phyloP scores from a whole-genome alignment of 1,140 invertebrate genomes.

The Probaryconus sp. region DNA sequence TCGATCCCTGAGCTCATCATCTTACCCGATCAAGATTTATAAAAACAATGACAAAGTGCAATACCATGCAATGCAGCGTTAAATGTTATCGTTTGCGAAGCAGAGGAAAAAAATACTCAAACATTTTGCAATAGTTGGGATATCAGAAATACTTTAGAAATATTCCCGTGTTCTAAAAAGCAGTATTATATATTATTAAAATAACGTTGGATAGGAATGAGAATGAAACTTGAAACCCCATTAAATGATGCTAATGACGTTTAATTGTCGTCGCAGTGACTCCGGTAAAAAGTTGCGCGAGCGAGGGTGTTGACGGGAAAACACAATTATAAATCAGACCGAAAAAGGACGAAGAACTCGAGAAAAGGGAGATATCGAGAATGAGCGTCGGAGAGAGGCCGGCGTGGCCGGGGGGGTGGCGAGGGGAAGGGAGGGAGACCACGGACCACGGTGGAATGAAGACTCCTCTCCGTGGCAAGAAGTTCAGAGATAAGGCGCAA shows the following conservation, averaged over 20 bases:
- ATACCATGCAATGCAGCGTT: too few species aligned
- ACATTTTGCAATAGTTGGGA: too few species aligned
- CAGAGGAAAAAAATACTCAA: too few species aligned
- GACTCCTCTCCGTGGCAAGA: conserved; percentile 56
- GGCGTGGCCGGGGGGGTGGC: conserved; percentile 2
- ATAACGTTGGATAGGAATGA: too few species aligned
- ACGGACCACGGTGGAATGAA: conserved; percentile 42
- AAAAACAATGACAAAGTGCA: too few species aligned
- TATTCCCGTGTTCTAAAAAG: too few species aligned
- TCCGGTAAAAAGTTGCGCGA: conserved; percentile 15
- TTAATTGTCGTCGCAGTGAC: conserved; percentile 30
- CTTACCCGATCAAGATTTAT: too few species aligned
- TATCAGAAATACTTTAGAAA: too few species aligned
- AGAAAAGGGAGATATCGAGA: conserved; percentile 48
- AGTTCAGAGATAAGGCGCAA: conserved; percentile 62
- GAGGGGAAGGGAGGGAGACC: conserved; percentile 1
- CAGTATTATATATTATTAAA: too few species aligned
- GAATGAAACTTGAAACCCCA: too few species aligned
- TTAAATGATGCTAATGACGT: conserved; percentile 43
- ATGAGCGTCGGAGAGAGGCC: background rate
- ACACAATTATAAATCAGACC: conserved; percentile 57
- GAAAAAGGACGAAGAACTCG: conserved; percentile 49
- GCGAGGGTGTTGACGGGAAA: conserved; percentile 54
- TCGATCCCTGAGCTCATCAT: too few species aligned
- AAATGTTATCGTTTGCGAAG: too few species aligned